These are phyloP conservation scores for Acleris emargana DNA, from an alignment of 2,888 invertebrate species.

Conservation along the genomic window DNA sequence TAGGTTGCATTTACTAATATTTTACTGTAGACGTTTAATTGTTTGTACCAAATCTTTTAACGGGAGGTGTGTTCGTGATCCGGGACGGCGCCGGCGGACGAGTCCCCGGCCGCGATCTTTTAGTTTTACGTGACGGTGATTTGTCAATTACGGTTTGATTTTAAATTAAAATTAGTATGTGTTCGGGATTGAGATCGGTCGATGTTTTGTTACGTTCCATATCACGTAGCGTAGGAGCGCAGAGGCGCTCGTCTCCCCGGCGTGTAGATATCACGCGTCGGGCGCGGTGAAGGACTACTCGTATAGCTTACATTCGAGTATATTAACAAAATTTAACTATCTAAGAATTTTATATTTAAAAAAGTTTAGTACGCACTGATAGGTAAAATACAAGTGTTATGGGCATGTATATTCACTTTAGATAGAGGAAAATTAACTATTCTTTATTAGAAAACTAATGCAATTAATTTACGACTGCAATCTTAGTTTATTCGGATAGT, in stretches of 20 bases:
- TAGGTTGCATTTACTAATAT: slow-evolving; percentile 83
- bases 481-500: slow-evolving; percentile 38
- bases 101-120: slow-evolving; percentile 46
- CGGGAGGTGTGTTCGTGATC: slow-evolving; percentile 58
- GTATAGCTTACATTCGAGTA: slow-evolving; percentile 64
- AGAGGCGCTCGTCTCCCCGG: slow-evolving; percentile 59
- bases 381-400: slow-evolving; percentile 59
- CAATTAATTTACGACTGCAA: slow-evolving; percentile 59
- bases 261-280: slow-evolving; percentile 65
- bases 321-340: slow-evolving; percentile 61
- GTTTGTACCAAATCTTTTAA: slow-evolving; percentile 78
- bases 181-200: slow-evolving; percentile 60
- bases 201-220: slow-evolving; percentile 66
- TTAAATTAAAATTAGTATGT: slow-evolving; percentile 47
- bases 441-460: slow-evolving; percentile 44
- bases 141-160: slow-evolving; percentile 73
- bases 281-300: slow-evolving; percentile 73
- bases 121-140: slow-evolving; percentile 64
- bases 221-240: slow-evolving; percentile 58
- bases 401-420: slow-evolving; percentile 70
- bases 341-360: slow-evolving; percentile 69
- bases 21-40: slow-evolving; percentile 73
- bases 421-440: slow-evolving; percentile 60
- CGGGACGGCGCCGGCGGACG: slow-evolving; percentile 31
- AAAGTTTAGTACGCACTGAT: slow-evolving; percentile 66